A percentile compares a stretch with the other conserved stretches of the same genome.
These are phyloP conservation scores for Caenorhabditis sinica DNA, from an alignment of 2,888 invertebrate species.

Conservation along the genomic window DNA sequence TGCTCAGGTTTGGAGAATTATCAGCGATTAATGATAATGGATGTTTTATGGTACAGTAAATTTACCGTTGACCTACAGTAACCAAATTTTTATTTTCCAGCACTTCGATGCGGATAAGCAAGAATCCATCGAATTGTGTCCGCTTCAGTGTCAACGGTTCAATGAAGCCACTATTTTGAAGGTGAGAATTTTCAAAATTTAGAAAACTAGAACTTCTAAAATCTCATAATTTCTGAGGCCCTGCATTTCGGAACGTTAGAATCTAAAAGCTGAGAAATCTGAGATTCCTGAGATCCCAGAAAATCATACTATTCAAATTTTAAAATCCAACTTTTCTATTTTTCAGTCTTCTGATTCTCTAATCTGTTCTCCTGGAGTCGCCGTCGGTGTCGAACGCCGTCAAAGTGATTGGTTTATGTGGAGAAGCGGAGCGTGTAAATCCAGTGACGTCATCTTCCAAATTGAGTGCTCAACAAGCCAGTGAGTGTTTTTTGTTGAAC, in stretches of 20 bases:
- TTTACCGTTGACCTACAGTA: background rate
- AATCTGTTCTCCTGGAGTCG: constrained; percentile 57
- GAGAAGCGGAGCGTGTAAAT: constrained; percentile 53
- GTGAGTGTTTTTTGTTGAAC: constrained; percentile 13
- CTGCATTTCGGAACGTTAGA: background rate
- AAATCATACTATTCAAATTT: no score
- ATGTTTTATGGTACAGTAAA: constrained; percentile 55
- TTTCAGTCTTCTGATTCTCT: constrained; percentile 39
- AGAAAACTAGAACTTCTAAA: no score
- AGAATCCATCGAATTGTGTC: constrained; percentile 58
- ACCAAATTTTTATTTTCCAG: constrained; percentile 36
- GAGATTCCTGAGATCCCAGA: no score
- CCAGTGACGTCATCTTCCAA: constrained; percentile 49
- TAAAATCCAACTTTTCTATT: no score
- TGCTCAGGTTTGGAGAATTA: constrained; percentile 58
- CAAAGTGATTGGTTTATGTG: constrained; percentile 67
- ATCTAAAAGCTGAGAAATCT: background rate
- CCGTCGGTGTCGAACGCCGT: constrained; percentile 62
- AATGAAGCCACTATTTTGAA: constrained; percentile 46
- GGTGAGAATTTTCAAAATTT: constrained; percentile 8
- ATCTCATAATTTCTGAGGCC: no score
- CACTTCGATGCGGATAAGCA: constrained; percentile 45
- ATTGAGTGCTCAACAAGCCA: constrained; percentile 51
- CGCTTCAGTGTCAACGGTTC: constrained; percentile 56
- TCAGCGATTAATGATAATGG: constrained; percentile 64